Base-by-base conservation (phyloP, 2,113 vertebrate genomes). In the Petrocephalus zakoni region DNA sequence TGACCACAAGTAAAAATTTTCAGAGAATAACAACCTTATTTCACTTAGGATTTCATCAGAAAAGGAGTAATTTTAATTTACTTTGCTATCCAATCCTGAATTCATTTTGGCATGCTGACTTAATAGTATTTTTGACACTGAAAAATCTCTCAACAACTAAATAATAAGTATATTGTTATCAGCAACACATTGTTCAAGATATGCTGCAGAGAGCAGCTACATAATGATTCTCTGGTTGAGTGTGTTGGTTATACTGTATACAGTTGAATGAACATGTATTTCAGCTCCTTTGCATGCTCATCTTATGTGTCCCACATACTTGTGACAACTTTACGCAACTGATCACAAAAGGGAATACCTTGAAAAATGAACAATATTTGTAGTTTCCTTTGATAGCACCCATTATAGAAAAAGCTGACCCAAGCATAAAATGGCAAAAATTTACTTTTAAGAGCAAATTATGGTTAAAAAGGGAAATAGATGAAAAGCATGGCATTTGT, bases 371-470 rank as follows among this genome's bases (percentile, higher is more conserved):
- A 85, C 47, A 85, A 52, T 85, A 53, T 55, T 29, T 29, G 11
- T 85, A 85, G 51, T 52, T 51, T 8, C 47, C 2, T 49, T 49
- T n/a, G 46, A 84, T 47, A 84, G 47, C 51, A 5, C 15, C 7
- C 83, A 29, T 85, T 53, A 52, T 52, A 53, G 51, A 53, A 29
- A 53, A 85, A 85, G 49, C 83, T 52, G 51, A 55, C 49, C 83
- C 10, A 34, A 52, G 47, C 51, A 29, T 34, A 29, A 85, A 85
- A 85, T 25, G 51, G 83, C 51, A 29, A 46, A 19, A 4, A 52
- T 85, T 53, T 85, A 85, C 25, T 55, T 85, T 29, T 85, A 85
- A 53, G 25, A 85, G 83, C 83, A 49, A 85, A 85, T 85, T 53
- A 53, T 29, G n/a, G 49, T 55, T 85, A 85, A 52, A 85, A 85